Evolutionary conservation across 92 coral and sea anemone species (phyloP), one percentile per base, ranked within the genome.

Genomic region (Actinernus sp.): DNA sequence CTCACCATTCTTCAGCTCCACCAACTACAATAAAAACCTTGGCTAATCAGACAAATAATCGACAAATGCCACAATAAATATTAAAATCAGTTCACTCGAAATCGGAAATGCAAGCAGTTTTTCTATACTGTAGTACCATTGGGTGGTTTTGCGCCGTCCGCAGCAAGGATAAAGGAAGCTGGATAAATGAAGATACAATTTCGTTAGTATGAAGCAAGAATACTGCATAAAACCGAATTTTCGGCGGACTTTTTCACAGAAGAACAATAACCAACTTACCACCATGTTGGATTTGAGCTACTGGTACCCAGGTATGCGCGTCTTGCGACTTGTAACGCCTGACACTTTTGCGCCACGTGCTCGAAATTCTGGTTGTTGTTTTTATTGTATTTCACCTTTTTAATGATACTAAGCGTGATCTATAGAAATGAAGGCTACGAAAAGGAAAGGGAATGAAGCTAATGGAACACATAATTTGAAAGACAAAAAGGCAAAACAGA

Each of bases 131-230:
- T n/a, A n/a, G n/a, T 68, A 90, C 98, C 98, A 94, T 94, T 24
- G 98, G 98, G 39, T 94, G 98, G 68, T 94, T 94, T 73, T 94
- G 98, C 24, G 98, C 98, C 62, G 98, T 92, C 63, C 98, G 77
- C 49, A 94, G 64, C 17, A 94, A 88, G 30, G 98, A 94, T n/a
- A 94, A 79, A 29, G 98, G 98, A 17, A 94, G 98, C 98, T 94
- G 69, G 37, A 5, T 4, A 43, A 24, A 31, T 39, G 34, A 18
- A 10, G 44, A 19, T 25, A 3, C 9, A 19, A 6, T 13, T 68
- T 7, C 26, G 54, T 26, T 3, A 27, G 10, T 3, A 30, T 14
- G 1, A 14, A 1, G 1, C 39, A n/a, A 37, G 24, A 27, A 9
- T 1, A 36, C 11, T 11, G n/a, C 31, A 18, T 31, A 22, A 34